Base-by-base conservation (phyloP, 2,888 invertebrate species). In the Chalcosyrphus nemorum region DNA sequence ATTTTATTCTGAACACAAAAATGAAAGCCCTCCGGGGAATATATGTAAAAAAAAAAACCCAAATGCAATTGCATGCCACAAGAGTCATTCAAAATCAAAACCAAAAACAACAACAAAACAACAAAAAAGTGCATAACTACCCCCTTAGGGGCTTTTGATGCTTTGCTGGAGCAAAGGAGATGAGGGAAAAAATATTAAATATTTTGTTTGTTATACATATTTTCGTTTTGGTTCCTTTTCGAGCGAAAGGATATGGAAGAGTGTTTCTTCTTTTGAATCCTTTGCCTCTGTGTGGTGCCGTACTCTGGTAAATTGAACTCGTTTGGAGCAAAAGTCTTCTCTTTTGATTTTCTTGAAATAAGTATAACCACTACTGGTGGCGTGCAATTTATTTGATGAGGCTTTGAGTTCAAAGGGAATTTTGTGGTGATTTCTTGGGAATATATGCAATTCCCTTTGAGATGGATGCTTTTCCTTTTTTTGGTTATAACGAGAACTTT, bases 1-100 rank as follows among this genome's bases (percentile, higher is more conserved):
- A 81, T 81, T 81, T n/a, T 81, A 65, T 15, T 32, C 9, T 76
- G 68, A 75, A 21, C 56, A 41, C 24, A 24, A 4, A 29, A 72
- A 57, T 50, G 56, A 57, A 57, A 56, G 47, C 61, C 71, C 61
- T 71, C 7, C 11, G 29, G 29, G 63, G 57, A 11, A 15, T 11
- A 41, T 19, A n/a, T 24, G 56, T 32, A n/a, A n/a, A 24, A 4
- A 4, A 24, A 24, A 24, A 24, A 24, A 24, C 24, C 56, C 56
- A 72, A 78, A 78, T 82, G 82, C 77, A 82, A 82, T 82, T 82
- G 78, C 61, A 68, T 78, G 54, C 78, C 72, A 72, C 78, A 68
- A 78, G 56, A 78, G 72, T 78, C 78, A 47, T 68, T 78, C 57
- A 61, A 32, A 57, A n/a, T n/a, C n/a, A n/a, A n/a, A n/a, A n/a